Evolutionary conservation across 92 coral and sea anemone species (phyloP), one percentile per base, ranked within the genome.

Genomic region (Diadumene lineata): DNA sequence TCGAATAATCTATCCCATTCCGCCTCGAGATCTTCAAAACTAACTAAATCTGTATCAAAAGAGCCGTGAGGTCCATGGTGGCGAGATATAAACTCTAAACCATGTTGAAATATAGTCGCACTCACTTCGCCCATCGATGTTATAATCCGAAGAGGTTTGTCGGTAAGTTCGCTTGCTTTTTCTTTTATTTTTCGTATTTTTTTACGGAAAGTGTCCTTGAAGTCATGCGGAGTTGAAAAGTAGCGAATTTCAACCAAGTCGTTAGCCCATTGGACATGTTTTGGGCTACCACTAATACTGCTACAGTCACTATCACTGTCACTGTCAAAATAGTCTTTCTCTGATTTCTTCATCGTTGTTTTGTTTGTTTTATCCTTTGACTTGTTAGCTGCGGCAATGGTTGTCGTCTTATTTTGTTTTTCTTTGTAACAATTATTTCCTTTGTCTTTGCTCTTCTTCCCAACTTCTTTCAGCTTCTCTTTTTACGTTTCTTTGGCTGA

Each of bases 1-100:
- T 88, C 86, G 68, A 91, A 91, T 15, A 91, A 60, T 75, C 82
- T 62, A 56, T 91, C 97, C 92, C 97, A 91, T 56, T 91, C 97
- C 50, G 84, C 78, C 67, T 84, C 91, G 27, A 91, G 48, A 28
- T 91, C 97, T 65, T 91, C 97, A 56, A 84, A 91, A 2, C 84
- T 82, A 0, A 91, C 88, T 66, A 79, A 72, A 7, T 84, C 89
- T 9, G 93, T 86, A 57, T 91, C 97, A 69, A 91, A 91, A 1
- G 97, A 84, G 0, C 97, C 97, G 43, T 92, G 90, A 15, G 90
- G 93, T 0, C 97, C 97, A 53, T 87, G 85, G 7, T 79, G 81
- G 43, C 72, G 78, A n/a, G 91, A 72, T 11, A 91, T 91, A 62
- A 91, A 91, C 63, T 91, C 97, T 48, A 87, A 84, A 8, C 96